Conservation (phyloP, 2,113 vertebrate genomes). For the human region DNA sequence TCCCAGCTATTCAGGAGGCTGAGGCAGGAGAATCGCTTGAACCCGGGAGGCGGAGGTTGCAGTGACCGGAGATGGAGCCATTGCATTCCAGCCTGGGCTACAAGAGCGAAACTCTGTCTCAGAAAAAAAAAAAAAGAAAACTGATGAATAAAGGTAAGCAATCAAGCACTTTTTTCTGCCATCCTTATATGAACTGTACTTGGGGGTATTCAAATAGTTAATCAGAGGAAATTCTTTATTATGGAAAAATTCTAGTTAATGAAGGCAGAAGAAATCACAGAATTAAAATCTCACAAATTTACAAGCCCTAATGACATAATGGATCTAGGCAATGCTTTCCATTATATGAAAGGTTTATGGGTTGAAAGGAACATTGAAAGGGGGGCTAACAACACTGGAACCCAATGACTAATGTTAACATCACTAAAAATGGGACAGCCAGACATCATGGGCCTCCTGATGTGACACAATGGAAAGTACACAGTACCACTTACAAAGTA, state of each 20-base stretch:
- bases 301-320: conserved; percentile 30
- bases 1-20: too few relatives aligned
- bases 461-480: not conserved
- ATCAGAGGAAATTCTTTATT: conserved; percentile 39
- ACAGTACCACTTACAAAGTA: not conserved
- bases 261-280: conserved; percentile 40
- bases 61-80: too few relatives aligned
- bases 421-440: conserved; percentile 6
- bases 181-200: not conserved
- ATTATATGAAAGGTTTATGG: conserved; percentile 11
- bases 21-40: too few relatives aligned
- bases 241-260: conserved; percentile 1
- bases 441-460: not conserved
- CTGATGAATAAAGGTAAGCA: not conserved
- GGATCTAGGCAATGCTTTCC: conserved; percentile 1
- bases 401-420: conserved; percentile 12
- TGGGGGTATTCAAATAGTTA: conserved; percentile 21
- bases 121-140: not conserved
- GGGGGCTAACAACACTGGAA: not conserved
- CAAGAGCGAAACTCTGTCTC: too few relatives aligned
- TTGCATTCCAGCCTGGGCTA: too few relatives aligned
- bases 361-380: not conserved
- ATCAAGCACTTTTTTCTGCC: not conserved
- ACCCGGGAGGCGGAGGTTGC: too few relatives aligned
- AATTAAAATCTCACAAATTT: conserved; percentile 46